Evolutionary conservation across 2,113 vertebrate genomes (phyloP).

Genomic region (Paramormyrops kingsleyae): DNA sequence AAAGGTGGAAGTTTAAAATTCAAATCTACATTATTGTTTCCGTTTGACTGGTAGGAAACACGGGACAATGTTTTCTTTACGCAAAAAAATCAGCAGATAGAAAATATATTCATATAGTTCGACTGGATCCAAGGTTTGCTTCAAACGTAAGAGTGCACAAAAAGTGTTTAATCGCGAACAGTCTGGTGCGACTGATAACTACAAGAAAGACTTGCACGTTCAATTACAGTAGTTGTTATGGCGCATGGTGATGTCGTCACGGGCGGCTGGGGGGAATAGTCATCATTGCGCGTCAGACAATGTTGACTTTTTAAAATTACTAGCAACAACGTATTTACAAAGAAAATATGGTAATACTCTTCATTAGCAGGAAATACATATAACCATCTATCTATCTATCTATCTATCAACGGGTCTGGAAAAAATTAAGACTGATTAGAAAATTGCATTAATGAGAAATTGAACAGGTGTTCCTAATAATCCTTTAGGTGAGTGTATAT

Average conservation of each 20-base stretch:
- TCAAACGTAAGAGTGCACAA: background rate
- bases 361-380: background rate
- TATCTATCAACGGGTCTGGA: background rate
- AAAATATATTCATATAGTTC: background rate
- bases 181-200: background rate
- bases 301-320: background rate
- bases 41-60: background rate
- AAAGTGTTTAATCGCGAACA: background rate
- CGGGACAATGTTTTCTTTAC: background rate
- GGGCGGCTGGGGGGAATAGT: background rate
- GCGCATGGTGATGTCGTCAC: background rate
- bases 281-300: background rate
- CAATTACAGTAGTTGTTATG: background rate
- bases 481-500: too few species aligned
- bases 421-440: background rate
- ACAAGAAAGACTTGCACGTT: background rate
- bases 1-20: background rate
- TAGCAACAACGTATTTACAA: background rate
- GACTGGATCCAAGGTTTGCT: background rate
- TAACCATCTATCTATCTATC: background rate
- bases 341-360: background rate
- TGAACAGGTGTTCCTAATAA: too few species aligned
- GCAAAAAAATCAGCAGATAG: background rate
- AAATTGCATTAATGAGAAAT: too few species aligned
- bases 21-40: background rate